phyloP scores from a whole-genome alignment of 2,797 vertebrate genomes.

The Myotis findleyi region DNA sequence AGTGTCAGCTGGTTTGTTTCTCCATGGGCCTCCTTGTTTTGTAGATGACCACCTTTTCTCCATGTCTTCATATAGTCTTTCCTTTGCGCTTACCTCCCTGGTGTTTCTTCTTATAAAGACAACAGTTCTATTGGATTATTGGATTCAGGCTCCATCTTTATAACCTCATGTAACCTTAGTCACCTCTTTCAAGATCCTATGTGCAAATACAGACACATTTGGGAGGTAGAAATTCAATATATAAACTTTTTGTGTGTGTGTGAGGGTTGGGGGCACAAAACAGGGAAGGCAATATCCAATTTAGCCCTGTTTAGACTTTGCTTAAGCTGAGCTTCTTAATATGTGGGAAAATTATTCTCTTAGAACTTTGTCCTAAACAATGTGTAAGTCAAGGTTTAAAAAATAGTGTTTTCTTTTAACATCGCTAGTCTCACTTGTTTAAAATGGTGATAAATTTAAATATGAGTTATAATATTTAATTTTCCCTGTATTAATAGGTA shows the following conservation, averaged over 20 bases:
- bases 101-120: not conserved
- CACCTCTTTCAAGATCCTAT: not conserved
- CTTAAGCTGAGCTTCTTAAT: not conserved
- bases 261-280: not conserved
- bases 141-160: not conserved
- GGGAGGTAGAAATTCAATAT: not conserved
- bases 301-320: not conserved
- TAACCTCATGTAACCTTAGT: not conserved
- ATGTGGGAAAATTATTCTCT: not conserved
- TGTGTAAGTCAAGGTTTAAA: not conserved
- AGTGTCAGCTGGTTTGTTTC: not conserved
- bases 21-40: not conserved
- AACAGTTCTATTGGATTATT: not conserved
- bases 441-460: not conserved
- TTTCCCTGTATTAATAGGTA: not conserved
- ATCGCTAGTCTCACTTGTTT: not conserved
- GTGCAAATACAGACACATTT: not conserved
- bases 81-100: not conserved
- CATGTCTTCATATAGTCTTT: not conserved
- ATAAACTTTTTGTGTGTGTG: not conserved
- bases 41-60: not conserved
- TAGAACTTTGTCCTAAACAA: not conserved
- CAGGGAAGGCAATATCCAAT: not conserved
- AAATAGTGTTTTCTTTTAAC: not conserved
- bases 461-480: not conserved